Conservation (phyloP, 2,888 invertebrate genomes). For the Diloba caeruleocephala region DNA sequence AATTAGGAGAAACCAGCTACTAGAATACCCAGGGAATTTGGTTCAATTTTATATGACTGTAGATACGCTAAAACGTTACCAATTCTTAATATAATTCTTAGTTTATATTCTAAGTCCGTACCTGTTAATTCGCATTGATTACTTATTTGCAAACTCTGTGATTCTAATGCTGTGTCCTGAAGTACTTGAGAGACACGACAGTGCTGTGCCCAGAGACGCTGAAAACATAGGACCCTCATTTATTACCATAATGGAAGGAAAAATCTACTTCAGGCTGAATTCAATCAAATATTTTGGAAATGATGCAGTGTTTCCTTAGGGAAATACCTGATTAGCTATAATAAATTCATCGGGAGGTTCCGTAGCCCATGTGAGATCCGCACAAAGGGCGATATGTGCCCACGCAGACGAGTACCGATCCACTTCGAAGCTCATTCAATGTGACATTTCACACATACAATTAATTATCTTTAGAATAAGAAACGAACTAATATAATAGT, state of each 20-base stretch:
- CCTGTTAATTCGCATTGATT: constrained; percentile 78
- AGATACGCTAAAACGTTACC: not conserved
- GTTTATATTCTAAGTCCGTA: constrained; percentile 37
- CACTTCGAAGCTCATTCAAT: constrained; percentile 89
- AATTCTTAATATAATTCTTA: not conserved
- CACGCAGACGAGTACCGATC: constrained; percentile 85
- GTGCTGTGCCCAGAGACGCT: constrained; percentile 86
- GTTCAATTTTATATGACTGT: not conserved
- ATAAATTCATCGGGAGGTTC: constrained; percentile 86
- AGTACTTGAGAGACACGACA: constrained; percentile 82
- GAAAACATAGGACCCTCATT: constrained; percentile 52
- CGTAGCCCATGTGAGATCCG: constrained; percentile 86
- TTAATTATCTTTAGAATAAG: constrained; percentile 81
- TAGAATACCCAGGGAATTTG: not conserved
- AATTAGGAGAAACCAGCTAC: no score
- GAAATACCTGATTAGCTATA: constrained; percentile 84
- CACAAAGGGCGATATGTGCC: constrained; percentile 87
- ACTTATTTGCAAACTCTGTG: constrained; percentile 70
- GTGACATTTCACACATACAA: constrained; percentile 84
- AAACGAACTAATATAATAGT: constrained; percentile 82
- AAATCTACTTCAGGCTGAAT: not conserved
- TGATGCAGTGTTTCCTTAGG: not conserved
- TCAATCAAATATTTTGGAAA: not conserved
- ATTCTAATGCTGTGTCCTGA: constrained; percentile 75
- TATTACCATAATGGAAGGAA: constrained; percentile 3